Evolutionary conservation across 2,113 vertebrate genomes (phyloP), one percentile per base, ranked within the genome.

Genomic region (Pterocles gutturalis): DNA sequence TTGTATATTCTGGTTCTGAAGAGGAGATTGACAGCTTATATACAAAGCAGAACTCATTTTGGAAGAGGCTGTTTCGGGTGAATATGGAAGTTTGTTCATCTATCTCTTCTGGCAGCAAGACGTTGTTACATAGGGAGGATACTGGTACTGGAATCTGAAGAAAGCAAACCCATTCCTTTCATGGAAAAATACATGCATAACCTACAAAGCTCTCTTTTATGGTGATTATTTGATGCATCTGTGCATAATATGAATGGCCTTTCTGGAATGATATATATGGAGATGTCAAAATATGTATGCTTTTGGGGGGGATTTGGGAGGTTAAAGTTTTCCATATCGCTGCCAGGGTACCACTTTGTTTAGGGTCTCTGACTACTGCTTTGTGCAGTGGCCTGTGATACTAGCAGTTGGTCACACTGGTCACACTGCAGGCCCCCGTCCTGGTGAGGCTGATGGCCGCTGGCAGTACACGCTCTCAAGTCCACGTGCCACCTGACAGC

Each of bases 111-210:
- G 24, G 24, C 38, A 60, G 36, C 31, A 53, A 71, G 33, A 25
- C 21, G 6, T 54, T 0, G 0, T 57, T 43, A 10, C 7, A 7
- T 7, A 46, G 62, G 33, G 41, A 75, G 4, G 31, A 54, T 12
- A 12, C 4, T 36, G 17, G 14, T 66, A n/a, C 31, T 62, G 19
- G 31, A 79, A 76, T 65, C 53, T 72, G 66, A 64, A 94, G 55
- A 45, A 86, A 69, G 19, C 73, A 90, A 67, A 80, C 20, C 7
- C 17, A 10, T 57, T n/a, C 53, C 48, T 80, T 21, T 76, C 34
- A 11, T 45, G 11, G 38, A 76, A 58, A 62, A 65, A 36, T 11
- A 11, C 22, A 8, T 22, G 2, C 0, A 1, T 82, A 36, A 76
- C 21, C 8, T 55, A 66, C 20, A 43, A 25, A 43, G 28, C 18